These are phyloP conservation scores for Morinoia aosen DNA, from an alignment of 2,888 invertebrate species.

Conservation along the genomic window DNA sequence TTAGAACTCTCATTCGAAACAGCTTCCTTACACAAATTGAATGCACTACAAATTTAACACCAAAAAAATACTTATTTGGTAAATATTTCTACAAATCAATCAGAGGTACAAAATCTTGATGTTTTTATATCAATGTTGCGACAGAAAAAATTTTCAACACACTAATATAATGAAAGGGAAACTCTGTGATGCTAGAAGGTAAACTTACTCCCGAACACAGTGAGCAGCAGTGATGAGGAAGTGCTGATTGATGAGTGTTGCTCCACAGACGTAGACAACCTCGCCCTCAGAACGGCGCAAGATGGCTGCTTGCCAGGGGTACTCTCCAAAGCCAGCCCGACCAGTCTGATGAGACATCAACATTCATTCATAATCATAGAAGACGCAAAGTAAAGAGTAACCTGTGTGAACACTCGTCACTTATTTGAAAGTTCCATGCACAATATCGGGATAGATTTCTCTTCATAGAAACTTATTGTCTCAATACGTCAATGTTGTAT, in stretches of 20 bases:
- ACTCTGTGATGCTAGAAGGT: background rate
- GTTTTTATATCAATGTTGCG: background rate
- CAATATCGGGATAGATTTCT: too few relatives aligned
- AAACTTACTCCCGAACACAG: constrained; percentile 85
- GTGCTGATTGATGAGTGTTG: constrained; percentile 86
- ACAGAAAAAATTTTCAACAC: background rate
- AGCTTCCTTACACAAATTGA: background rate
- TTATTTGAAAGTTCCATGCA: too few relatives aligned
- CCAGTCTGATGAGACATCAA: constrained; percentile 80
- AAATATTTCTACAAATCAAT: background rate
- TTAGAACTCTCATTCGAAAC: background rate
- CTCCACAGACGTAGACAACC: constrained; percentile 94
- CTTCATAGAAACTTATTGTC: background rate
- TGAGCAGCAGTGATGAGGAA: constrained; percentile 93
- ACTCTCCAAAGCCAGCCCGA: constrained; percentile 93
- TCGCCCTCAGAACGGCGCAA: constrained; percentile 93
- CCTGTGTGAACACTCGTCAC: too few relatives aligned
- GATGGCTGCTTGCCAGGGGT: constrained; percentile 95
- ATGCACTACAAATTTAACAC: background rate
- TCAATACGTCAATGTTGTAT: too few relatives aligned
- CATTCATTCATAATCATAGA: constrained; percentile 72
- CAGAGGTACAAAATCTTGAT: background rate
- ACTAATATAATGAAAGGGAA: background rate
- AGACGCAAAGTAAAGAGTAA: background rate
- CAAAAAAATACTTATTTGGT: background rate